Evolutionary conservation across 2,797 vertebrate species (phyloP), one percentile per base, ranked within the genome.

Genomic region (Sarcoramphus papa): DNA sequence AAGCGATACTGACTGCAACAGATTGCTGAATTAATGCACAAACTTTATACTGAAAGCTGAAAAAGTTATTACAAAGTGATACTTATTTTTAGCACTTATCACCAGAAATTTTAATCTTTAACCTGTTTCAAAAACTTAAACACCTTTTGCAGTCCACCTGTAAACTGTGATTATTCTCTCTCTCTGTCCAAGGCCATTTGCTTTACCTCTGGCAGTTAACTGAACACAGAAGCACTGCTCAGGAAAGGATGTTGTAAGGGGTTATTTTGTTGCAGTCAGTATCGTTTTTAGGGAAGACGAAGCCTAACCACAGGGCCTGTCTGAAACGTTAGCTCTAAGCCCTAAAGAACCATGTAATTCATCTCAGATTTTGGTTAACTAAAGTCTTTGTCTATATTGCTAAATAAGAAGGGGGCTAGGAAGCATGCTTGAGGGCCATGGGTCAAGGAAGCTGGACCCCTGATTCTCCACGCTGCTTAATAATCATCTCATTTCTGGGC

Each of bases 391-490:
- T 56, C 31, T 77, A 14, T 27, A 19, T 17, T 33, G 70, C 70
- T 59, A 56, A 59, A 30, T n/a, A 45, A 24, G 21, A 43, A 54
- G 23, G 9, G 35, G 14, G 10, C 15, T 24, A 33, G 41, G 50
- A 31, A 79, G 33, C 15, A 13, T n/a, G 43, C 37, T 33, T 0
- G 0, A 73, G 68, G 76, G 24, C 48, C 24, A 12, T 9, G 22
- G 62, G n/a, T 72, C 43, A 59, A 78, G 48, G 43, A 50, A 45
- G 56, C 9, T 24, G 64, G 18, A 45, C 33, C 28, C 37, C 31
- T 0, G 1, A 12, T 69, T 67, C 18, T 86, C 43, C 33, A 31
- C 4, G 4, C 27, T 53, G 31, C 64, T 89, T 24, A 64, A 53
- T 21, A 41, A 59, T n/a, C 9, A 12, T 7, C 5, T 7, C 0